These are phyloP conservation scores for Acrocephalus arundinaceus DNA, from an alignment of 2,113 vertebrate species.

Conservation along the genomic window DNA sequence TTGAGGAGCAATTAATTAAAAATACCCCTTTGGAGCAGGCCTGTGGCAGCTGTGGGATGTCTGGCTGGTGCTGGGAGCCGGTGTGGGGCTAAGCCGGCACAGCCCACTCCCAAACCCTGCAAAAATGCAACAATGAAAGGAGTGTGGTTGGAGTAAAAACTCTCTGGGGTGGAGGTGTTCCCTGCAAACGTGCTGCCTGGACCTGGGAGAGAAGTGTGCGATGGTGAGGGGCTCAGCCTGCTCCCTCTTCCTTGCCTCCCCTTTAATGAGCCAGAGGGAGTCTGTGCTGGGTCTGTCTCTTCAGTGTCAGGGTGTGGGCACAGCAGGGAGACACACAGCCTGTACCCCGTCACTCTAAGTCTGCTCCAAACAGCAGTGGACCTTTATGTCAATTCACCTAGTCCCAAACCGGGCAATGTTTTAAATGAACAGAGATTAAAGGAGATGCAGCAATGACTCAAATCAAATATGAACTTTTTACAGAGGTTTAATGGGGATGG, in stretches of 20 bases:
- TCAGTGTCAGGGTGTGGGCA: background rate
- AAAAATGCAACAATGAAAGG: background rate
- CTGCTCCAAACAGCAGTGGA: background rate
- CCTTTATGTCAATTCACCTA: background rate
- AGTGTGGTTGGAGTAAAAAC: background rate
- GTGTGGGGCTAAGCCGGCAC: background rate
- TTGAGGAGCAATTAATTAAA: conserved; percentile 64
- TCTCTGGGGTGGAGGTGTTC: background rate
- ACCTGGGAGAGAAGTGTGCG: accelerated
- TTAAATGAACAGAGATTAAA: background rate
- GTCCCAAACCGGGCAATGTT: background rate
- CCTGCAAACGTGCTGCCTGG: background rate
- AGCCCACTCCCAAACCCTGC: background rate
- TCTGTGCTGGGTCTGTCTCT: background rate
- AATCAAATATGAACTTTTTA: background rate
- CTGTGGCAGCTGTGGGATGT: background rate
- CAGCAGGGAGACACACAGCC: background rate
- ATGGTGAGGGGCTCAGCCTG: background rate
- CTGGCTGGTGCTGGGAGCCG: accelerated
- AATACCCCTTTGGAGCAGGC: conserved; percentile 11
- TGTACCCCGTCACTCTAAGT: accelerated
- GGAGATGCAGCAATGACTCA: background rate
- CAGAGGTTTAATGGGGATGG: background rate
- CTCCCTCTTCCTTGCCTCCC: background rate
- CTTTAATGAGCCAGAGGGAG: background rate